A percentile compares a stretch with the other conserved stretches of the same genome.
Conservation (phyloP, 92 coral and sea anemone species). For the Diadumene lineata region DNA sequence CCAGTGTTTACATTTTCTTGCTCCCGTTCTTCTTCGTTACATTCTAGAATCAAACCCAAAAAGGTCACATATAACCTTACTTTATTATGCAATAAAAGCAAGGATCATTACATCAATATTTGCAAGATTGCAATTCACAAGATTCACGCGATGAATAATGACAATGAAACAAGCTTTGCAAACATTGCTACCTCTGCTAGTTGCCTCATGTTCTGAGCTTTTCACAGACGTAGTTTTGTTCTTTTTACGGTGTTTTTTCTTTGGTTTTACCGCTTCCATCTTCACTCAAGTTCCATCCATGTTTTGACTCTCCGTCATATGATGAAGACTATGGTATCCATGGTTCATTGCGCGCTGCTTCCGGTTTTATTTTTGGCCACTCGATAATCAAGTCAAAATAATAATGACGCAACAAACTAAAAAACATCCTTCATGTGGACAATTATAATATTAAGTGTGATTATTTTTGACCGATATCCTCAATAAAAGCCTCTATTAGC, state of each 20-base stretch:
- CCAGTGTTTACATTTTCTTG: neutral
- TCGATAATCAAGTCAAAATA: neutral
- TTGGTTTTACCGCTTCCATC: constrained; percentile 94
- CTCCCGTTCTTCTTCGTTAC: neutral
- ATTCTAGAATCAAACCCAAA: neutral
- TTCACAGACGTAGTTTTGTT: constrained; percentile 40
- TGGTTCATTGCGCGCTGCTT: constrained; percentile 40
- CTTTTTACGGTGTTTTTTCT: constrained; percentile 80
- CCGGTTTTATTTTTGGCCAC: constrained; percentile 45
- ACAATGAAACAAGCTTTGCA: neutral
- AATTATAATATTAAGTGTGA: too few relatives aligned
- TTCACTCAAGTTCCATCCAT: constrained; percentile 36
- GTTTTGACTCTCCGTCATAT: constrained; percentile 29
- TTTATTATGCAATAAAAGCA: neutral
- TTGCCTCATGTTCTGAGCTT: constrained; percentile 19
- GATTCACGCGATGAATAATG: neutral
- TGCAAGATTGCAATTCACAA: neutral
- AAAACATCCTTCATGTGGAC: neutral
- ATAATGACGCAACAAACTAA: neutral
- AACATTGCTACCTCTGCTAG: constrained; percentile 13
- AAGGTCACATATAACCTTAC: too few relatives aligned
- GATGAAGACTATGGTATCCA: constrained; percentile 27
- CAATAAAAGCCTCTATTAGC: too few relatives aligned
- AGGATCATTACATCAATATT: neutral
- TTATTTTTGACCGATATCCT: too few relatives aligned